phyloP scores from a whole-genome alignment of 2,888 invertebrate genomes.

The Athalia rosae region DNA sequence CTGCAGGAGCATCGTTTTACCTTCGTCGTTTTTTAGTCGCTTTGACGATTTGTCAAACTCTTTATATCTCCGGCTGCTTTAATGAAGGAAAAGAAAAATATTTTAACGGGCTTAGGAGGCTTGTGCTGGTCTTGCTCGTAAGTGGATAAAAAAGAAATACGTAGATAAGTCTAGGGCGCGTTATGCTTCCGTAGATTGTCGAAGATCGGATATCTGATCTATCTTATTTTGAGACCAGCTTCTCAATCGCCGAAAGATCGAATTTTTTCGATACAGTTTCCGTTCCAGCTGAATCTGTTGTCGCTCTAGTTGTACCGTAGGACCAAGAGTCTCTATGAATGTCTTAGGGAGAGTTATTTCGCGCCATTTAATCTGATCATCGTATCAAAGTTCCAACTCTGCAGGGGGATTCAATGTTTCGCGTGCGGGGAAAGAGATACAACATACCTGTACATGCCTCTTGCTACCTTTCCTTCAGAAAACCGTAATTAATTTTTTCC shows the following conservation, averaged over 20 bases:
- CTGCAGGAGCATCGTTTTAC: slow-evolving; percentile 30
- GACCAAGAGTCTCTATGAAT: slow-evolving; percentile 72
- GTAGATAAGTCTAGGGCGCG: too few species aligned
- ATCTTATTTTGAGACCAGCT: neutral
- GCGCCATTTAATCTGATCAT: slow-evolving; percentile 74
- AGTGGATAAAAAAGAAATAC: too few species aligned
- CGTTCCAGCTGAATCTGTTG: neutral
- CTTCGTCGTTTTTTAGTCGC: neutral
- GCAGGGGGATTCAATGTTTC: neutral
- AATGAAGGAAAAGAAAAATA: neutral
- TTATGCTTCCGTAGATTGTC: too few species aligned
- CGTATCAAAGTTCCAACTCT: slow-evolving; percentile 64
- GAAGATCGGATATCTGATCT: too few species aligned
- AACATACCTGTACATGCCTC: too few species aligned
- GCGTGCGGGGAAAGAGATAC: too few species aligned
- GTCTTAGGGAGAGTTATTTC: slow-evolving; percentile 74
- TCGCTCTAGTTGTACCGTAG: neutral
- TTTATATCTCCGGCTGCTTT: neutral
- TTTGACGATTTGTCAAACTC: slow-evolving; percentile 30
- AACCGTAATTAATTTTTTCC: slow-evolving; percentile 20
- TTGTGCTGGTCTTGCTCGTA: too few species aligned
- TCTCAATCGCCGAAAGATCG: slow-evolving; percentile 22
- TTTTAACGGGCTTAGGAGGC: too few species aligned
- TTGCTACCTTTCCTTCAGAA: too few species aligned
- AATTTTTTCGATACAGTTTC: neutral